A percentile compares a stretch with the other conserved stretches of the same genome.
Evolutionary conservation across 2,113 vertebrate species (phyloP).

Genomic region (Clarias magur): DNA sequence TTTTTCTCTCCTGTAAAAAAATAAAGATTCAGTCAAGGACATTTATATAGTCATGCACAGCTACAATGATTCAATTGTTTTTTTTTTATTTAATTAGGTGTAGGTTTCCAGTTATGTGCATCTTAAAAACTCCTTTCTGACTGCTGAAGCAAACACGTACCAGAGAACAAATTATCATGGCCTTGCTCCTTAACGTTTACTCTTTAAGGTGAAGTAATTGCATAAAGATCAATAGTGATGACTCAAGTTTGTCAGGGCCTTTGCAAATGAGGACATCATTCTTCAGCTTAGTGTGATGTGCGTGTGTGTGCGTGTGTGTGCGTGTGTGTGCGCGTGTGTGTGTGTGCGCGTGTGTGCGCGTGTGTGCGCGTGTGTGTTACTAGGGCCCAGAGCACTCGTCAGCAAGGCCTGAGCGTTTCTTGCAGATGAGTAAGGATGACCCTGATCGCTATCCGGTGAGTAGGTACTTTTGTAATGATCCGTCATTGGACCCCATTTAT

Average conservation of each 20-base stretch:
- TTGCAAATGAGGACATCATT: constrained; percentile 47
- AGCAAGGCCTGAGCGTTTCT: constrained; percentile 84
- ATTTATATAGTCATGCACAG: neutral
- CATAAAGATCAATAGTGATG: constrained; percentile 48
- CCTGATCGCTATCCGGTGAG: constrained; percentile 85
- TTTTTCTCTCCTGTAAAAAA: constrained; percentile 18
- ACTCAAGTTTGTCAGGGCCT: constrained; percentile 40
- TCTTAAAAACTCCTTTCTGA: constrained; percentile 15
- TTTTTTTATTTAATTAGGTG: constrained; percentile 6
- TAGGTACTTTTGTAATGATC: constrained; percentile 40
- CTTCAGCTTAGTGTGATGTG: constrained; percentile 34
- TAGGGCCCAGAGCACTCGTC: constrained; percentile 92
- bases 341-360: constrained; percentile 2
- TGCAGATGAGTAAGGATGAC: constrained; percentile 95
- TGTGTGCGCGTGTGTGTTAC: constrained; percentile 28
- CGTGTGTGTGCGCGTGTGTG: constrained; percentile 22
- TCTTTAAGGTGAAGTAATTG: constrained; percentile 36
- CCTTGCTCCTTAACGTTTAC: constrained; percentile 9
- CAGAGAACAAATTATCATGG: constrained; percentile 5
- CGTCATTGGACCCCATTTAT: constrained; percentile 48
- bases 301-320: constrained; percentile 22
- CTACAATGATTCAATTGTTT: constrained; percentile 19
- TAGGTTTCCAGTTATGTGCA: constrained; percentile 6
- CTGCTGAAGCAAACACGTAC: constrained; percentile 29
- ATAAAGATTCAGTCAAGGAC: neutral